These are phyloP conservation scores for Ellobium chinense DNA, from an alignment of 2,888 invertebrate species.

Conservation along the genomic window DNA sequence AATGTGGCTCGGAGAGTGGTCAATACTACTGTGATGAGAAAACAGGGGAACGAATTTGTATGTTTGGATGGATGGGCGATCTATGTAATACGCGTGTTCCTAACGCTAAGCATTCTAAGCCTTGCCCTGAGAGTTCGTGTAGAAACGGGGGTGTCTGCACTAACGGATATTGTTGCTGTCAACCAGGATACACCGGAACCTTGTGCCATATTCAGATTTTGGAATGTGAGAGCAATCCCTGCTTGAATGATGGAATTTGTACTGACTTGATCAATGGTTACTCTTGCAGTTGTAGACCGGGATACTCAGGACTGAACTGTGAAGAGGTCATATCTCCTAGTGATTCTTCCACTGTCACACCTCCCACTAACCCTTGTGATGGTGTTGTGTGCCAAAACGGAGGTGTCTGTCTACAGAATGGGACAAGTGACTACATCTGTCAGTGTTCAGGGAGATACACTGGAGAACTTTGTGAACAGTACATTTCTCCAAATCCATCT, in stretches of 20 bases:
- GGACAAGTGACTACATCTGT: conserved; percentile 49
- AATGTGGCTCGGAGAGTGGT: conserved; percentile 42
- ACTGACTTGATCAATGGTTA: conserved; percentile 51
- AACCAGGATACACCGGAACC: conserved; percentile 52
- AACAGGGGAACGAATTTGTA: conserved; percentile 48
- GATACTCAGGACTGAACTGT: conserved; percentile 59
- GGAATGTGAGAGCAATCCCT: conserved; percentile 56
- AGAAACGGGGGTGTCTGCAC: conserved; percentile 51
- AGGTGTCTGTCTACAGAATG: conserved; percentile 52
- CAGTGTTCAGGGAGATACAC: conserved; percentile 56
- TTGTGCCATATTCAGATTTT: conserved; percentile 55
- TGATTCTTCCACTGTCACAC: conserved; percentile 5
- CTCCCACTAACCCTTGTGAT: conserved; percentile 39
- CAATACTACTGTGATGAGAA: conserved; percentile 50
- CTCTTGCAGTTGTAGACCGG: conserved; percentile 54
- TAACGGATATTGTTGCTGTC: conserved; percentile 54
- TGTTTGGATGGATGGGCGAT: conserved; percentile 51
- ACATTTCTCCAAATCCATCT: conserved; percentile 21
- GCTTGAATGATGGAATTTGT: conserved; percentile 60
- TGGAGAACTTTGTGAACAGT: conserved; percentile 54
- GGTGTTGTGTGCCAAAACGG: conserved; percentile 41
- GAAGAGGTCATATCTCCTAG: conserved; percentile 46
- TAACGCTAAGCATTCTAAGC: conserved; percentile 33
- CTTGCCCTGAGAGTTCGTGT: conserved; percentile 53
- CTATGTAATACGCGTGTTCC: conserved; percentile 41